Conservation (phyloP, 2,888 invertebrate genomes). For the Teinopalpus imperialis region DNA sequence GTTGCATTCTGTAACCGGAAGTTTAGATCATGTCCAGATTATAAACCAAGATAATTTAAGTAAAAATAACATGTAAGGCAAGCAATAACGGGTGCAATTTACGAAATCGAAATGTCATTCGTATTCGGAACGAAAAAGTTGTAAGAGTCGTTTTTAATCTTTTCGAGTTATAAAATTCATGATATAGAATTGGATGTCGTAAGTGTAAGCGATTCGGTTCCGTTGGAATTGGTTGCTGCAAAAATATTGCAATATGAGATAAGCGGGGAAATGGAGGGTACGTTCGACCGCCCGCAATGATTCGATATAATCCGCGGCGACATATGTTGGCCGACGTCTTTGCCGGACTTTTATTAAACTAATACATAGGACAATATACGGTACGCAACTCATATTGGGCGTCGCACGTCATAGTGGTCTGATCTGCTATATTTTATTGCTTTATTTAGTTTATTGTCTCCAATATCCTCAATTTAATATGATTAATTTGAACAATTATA, state of each 20-base stretch:
- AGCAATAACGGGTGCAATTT: constrained; percentile 12
- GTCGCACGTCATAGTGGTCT: constrained; percentile 6
- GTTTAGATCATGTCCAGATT: background rate
- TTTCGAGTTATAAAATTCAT: constrained; percentile 21
- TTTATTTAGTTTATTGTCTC: constrained; percentile 32
- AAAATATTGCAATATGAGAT: constrained; percentile 41
- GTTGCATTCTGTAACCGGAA: background rate
- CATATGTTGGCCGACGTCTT: constrained; percentile 62
- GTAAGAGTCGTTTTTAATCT: constrained; percentile 23
- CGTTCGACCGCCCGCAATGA: constrained; percentile 49
- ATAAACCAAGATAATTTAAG: too few species aligned
- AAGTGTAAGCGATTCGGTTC: constrained; percentile 32
- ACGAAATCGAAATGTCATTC: constrained; percentile 21
- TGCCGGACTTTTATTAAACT: constrained; percentile 66
- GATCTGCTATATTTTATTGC: constrained; percentile 7
- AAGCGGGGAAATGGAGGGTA: constrained; percentile 38
- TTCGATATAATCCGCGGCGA: constrained; percentile 65
- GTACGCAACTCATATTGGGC: constrained; percentile 13
- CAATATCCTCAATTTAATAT: too few species aligned
- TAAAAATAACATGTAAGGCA: too few species aligned
- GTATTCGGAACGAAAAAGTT: constrained; percentile 15
- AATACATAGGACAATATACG: constrained; percentile 23
- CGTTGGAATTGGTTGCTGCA: constrained; percentile 37
- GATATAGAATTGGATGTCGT: constrained; percentile 26
- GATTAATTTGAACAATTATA: too few species aligned